Conservation (phyloP, 2,797 vertebrate genomes). For the Artibeus lituratus region DNA sequence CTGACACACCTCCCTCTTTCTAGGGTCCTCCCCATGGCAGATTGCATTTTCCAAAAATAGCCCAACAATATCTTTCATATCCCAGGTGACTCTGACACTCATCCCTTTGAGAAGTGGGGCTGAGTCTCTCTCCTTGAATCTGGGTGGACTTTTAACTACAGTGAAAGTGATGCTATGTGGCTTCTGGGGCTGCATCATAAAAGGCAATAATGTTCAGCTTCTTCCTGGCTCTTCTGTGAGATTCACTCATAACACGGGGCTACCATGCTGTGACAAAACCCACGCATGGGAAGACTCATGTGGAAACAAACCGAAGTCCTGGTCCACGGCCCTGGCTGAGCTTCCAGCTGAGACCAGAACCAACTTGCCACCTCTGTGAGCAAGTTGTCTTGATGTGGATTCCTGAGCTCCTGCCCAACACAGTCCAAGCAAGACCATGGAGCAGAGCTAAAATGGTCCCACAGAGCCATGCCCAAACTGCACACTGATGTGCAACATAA, state of each 20-base stretch:
- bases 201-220: not conserved
- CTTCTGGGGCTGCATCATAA: not conserved
- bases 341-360: not conserved
- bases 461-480: not conserved
- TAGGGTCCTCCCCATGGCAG: not conserved
- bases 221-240: not conserved
- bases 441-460: not conserved
- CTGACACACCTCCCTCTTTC: not conserved
- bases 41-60: not conserved
- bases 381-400: not conserved
- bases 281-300: not conserved
- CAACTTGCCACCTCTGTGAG: not conserved
- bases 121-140: not conserved
- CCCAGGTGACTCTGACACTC: not conserved
- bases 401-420: not conserved
- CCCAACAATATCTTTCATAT: not conserved
- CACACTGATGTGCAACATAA: not conserved
- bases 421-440: not conserved
- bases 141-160: not conserved
- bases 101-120: not conserved
- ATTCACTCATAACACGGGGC: not conserved
- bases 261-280: not conserved
- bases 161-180: not conserved
- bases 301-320: not conserved
- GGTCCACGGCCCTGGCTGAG: not conserved